Conservation (phyloP, 92 coral and sea anemone genomes). For the Paragorgia papillata region DNA sequence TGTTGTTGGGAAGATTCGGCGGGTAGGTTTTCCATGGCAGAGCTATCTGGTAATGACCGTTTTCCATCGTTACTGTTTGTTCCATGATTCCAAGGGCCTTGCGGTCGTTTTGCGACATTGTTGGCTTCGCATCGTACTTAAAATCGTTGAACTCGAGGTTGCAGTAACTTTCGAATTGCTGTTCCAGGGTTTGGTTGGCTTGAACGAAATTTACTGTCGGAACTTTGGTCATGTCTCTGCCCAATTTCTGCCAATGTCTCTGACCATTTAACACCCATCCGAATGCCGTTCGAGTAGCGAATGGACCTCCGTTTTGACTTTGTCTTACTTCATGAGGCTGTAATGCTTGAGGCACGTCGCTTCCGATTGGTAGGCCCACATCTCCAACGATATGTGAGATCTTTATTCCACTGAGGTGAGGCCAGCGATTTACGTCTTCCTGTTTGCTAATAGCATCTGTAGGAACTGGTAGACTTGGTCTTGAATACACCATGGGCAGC, state of each 20-base stretch:
- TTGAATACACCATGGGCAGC: slow-evolving; percentile 23
- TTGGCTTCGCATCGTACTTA: slow-evolving; percentile 37
- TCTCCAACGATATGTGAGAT: slow-evolving; percentile 16
- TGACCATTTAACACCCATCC: slow-evolving; percentile 81
- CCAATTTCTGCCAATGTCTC: no score
- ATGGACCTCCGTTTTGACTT: slow-evolving; percentile 62
- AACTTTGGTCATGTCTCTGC: slow-evolving; percentile 5
- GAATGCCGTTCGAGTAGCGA: slow-evolving; percentile 53
- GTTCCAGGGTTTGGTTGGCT: slow-evolving; percentile 8
- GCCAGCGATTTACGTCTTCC: slow-evolving; percentile 32
- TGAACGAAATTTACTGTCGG: slow-evolving; percentile 42
- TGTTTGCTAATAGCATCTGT: slow-evolving; percentile 14
- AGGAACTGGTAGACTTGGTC: slow-evolving; percentile 18
- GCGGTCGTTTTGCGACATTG: slow-evolving; percentile 46
- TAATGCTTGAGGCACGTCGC: slow-evolving; percentile 43
- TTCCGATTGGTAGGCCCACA: slow-evolving; percentile 42
- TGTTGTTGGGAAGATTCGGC: no score
- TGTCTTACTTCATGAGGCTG: slow-evolving; percentile 53
- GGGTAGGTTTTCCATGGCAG: slow-evolving; percentile 65
- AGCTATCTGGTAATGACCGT: slow-evolving; percentile 62
- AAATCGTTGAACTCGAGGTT: slow-evolving; percentile 66
- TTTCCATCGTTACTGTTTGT: slow-evolving; percentile 30
- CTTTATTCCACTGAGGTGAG: slow-evolving; percentile 13
- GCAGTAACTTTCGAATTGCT: slow-evolving; percentile 58
- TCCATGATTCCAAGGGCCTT: slow-evolving; percentile 64